A percentile compares a stretch with the other conserved stretches of the same genome.
These are phyloP conservation scores for Euproctis similis DNA, from an alignment of 2,888 invertebrate species.

Conservation along the genomic window DNA sequence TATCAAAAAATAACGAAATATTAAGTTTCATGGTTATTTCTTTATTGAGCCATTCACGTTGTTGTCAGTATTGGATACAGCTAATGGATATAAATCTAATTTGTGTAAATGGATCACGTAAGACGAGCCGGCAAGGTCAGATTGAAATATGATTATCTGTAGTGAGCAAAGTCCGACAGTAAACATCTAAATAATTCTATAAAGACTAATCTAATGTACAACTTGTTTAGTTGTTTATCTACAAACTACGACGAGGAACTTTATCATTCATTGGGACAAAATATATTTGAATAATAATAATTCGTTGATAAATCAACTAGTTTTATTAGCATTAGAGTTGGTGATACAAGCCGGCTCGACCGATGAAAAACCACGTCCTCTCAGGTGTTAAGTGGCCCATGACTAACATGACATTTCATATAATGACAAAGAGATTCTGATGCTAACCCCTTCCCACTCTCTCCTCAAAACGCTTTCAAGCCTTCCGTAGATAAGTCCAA, in stretches of 20 bases:
- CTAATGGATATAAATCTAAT: background rate
- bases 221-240: too few species aligned
- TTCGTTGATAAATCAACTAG: background rate
- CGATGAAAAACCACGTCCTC: background rate
- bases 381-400: too few species aligned
- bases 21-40: too few species aligned
- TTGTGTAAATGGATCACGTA: background rate
- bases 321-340: background rate
- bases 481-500: too few species aligned
- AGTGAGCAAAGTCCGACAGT: conserved; percentile 2
- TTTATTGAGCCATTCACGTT: too few species aligned
- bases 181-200: conserved; percentile 1
- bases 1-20: too few species aligned
- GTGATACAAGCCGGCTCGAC: background rate
- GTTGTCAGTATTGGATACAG: background rate
- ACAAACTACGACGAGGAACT: background rate
- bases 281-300: background rate
- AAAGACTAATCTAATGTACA: too few species aligned
- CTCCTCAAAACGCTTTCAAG: too few species aligned
- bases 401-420: too few species aligned
- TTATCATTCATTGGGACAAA: background rate
- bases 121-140: background rate
- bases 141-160: conserved; percentile 2
- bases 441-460: too few species aligned
- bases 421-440: too few species aligned